Percentiles rank a stretch among this genome's conserved stretches.
These are phyloP conservation scores for Toxotes chatareus DNA, from an alignment of 2,113 vertebrate species.

Conservation along the genomic window DNA sequence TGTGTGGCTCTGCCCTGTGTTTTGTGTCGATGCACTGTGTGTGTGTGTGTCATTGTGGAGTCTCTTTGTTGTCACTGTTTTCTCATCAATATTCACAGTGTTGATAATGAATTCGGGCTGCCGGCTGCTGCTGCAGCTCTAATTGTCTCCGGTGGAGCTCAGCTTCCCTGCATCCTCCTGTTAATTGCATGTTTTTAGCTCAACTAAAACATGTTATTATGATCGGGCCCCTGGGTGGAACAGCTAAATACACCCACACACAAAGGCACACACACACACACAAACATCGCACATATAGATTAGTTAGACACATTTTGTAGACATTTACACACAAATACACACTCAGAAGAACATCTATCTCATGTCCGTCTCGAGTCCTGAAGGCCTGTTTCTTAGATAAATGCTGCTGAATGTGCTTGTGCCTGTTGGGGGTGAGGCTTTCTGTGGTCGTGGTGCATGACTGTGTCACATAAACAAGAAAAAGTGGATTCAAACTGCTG, in stretches of 20 bases:
- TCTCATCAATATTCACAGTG: conserved; percentile 69
- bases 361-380: background rate
- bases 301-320: conserved; percentile 1
- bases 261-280: conserved; percentile 2
- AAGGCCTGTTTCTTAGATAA: conserved; percentile 32
- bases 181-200: conserved; percentile 70
- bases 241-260: conserved; percentile 10
- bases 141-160: conserved; percentile 66
- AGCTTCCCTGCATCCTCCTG: conserved; percentile 25
- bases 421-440: background rate
- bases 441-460: background rate
- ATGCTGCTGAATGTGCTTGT: conserved; percentile 24
- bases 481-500: background rate
- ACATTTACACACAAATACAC: background rate
- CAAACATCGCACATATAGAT: conserved; percentile 20
- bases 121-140: conserved; percentile 54
- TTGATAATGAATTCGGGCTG: conserved; percentile 59
- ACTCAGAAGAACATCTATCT: background rate
- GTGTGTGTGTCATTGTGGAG: conserved; percentile 13
- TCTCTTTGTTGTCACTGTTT: conserved; percentile 66
- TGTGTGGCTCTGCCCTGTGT: background rate
- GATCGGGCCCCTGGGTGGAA: conserved; percentile 39
- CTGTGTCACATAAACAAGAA: background rate
- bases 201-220: conserved; percentile 64
- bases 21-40: background rate